A percentile compares a stretch with the other conserved stretches of the same genome.
Evolutionary conservation across 2,113 vertebrate species (phyloP).

Genomic region (Cyphomyrus discorhynchus): DNA sequence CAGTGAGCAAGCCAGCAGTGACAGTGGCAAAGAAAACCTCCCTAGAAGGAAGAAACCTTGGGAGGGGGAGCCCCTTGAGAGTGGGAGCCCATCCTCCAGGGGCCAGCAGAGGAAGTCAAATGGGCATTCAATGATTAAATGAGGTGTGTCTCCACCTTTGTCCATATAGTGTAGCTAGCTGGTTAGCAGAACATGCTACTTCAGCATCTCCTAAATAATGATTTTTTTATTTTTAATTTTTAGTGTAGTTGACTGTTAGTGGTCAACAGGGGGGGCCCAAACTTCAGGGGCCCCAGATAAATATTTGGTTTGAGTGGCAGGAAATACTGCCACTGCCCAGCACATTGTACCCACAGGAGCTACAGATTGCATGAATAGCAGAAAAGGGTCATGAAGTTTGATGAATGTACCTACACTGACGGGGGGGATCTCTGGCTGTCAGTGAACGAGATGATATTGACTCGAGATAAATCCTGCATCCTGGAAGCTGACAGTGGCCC

Average conservation of each 20-base stretch:
- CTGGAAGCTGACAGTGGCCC: neutral
- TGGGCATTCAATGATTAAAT: neutral
- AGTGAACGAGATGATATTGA: neutral
- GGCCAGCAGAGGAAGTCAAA: too few species aligned
- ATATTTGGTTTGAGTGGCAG: neutral
- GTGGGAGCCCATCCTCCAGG: too few species aligned
- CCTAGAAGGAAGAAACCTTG: too few species aligned
- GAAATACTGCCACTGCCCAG: neutral
- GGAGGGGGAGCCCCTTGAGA: too few species aligned
- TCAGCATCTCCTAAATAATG: neutral
- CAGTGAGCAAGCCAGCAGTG: too few species aligned
- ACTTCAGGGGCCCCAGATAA: neutral
- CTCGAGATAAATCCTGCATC: neutral
- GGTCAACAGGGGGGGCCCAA: neutral
- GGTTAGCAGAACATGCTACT: neutral
- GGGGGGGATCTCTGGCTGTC: neutral
- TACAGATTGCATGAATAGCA: neutral
- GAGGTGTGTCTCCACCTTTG: neutral
- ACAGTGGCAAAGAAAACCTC: too few species aligned
- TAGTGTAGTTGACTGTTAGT: neutral
- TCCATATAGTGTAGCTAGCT: neutral
- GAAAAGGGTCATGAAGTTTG: neutral
- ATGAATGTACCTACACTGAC: neutral
- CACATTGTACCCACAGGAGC: neutral
- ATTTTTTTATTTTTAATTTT: neutral